phyloP scores from a whole-genome alignment of 1,140 invertebrate genomes.

The Bombus cullumanus region DNA sequence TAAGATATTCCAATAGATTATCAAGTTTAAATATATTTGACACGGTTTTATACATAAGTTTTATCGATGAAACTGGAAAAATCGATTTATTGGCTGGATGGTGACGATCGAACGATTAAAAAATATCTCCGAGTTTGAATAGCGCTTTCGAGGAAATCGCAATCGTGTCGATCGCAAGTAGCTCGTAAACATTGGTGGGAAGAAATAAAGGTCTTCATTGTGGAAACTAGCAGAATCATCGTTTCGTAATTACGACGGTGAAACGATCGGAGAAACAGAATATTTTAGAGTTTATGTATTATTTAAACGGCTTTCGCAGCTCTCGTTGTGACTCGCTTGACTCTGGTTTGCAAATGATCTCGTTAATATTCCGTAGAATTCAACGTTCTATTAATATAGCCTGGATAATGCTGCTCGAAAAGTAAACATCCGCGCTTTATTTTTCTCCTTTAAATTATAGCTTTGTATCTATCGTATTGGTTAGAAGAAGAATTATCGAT shows the following conservation, averaged over 20 bases:
- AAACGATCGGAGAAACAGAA: not conserved
- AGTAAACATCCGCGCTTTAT: too few relatives aligned
- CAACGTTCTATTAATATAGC: too few relatives aligned
- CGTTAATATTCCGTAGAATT: too few relatives aligned
- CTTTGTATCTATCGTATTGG: too few relatives aligned
- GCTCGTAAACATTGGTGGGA: not conserved
- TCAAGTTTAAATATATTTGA: too few relatives aligned
- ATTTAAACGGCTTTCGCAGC: not conserved
- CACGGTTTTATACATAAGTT: too few relatives aligned
- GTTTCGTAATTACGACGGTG: not conserved
- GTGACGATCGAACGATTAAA: not conserved
- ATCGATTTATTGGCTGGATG: too few relatives aligned
- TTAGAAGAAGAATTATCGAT: not conserved
- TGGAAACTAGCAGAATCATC: not conserved
- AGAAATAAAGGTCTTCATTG: not conserved
- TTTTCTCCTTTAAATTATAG: too few relatives aligned
- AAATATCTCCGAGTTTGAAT: not conserved
- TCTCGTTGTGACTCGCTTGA: not conserved
- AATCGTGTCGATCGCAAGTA: not conserved
- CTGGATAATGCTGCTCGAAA: too few relatives aligned
- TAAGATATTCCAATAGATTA: too few relatives aligned
- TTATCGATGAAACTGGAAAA: too few relatives aligned
- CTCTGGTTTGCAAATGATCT: not conserved
- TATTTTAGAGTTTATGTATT: not conserved
- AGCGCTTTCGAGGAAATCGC: too few relatives aligned